Evolutionary conservation across 2,797 vertebrate genomes (phyloP).

Genomic region (Cirrhinus molitorella): DNA sequence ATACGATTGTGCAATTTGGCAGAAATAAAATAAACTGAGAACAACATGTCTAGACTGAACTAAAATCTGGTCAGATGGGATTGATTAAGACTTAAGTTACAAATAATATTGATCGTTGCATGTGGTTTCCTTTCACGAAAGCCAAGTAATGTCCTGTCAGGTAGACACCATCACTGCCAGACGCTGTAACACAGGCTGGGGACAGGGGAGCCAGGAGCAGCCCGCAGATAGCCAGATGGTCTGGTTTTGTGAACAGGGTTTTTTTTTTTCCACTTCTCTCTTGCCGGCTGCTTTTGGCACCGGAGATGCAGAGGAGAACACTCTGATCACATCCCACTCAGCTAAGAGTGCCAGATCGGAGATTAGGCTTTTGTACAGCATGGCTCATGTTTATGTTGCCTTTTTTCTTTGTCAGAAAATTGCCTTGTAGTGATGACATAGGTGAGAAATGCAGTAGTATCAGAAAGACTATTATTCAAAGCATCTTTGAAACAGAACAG

Average conservation of each 20-base stretch:
- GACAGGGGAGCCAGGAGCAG: conserved; percentile 37
- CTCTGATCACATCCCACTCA: conserved; percentile 27
- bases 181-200: neutral
- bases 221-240: conserved; percentile 53
- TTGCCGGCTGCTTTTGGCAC: conserved; percentile 16
- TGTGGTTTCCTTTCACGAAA: conserved; percentile 12
- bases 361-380: conserved; percentile 15
- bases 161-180: neutral
- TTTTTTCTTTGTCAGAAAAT: conserved; percentile 19
- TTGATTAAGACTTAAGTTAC: conserved; percentile 8
- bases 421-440: neutral
- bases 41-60: conserved; percentile 11
- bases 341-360: conserved; percentile 32
- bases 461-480: neutral
- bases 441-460: conserved; percentile 1
- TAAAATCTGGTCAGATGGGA: conserved; percentile 11
- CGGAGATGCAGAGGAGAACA: conserved; percentile 16
- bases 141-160: neutral
- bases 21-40: conserved; percentile 20
- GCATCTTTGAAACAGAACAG: neutral
- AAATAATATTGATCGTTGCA: conserved; percentile 8
- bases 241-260: conserved; percentile 20
- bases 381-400: conserved; percentile 9
- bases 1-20: conserved; percentile 13
- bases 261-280: neutral